Evolutionary conservation across 1,140 invertebrate species (phyloP), one percentile per base, ranked within the genome.

Genomic region (Panagrolaimus sp.): DNA sequence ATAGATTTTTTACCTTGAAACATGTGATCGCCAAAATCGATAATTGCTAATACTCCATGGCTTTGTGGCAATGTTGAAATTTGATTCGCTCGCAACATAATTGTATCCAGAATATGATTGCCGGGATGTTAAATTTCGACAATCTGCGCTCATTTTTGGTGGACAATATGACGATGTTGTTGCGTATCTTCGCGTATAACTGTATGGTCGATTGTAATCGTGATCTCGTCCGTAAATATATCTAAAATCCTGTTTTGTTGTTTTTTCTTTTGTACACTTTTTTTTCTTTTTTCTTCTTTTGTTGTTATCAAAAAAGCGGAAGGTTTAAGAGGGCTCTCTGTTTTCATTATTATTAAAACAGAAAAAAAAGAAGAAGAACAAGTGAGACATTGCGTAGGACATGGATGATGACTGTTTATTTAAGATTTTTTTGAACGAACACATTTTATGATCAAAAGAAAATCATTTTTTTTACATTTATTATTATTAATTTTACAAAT

Each of bases 21-120:
- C 64, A 47, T 77, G 77, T 44, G 75, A 67, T 43, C 77, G 69
- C 17, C 76, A 44, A 43, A 68, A 63, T 52, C 75, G 58, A 55
- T 79, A 79, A 28, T 73, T 77, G 63, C 69, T 76, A 32, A 76
- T 43, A 12, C 77, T 79, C 76, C 77, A 79, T 8, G 76, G 76
- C 58, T 77, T 79, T 24, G 70, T 52, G 12, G 76, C 69, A 24
- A 77, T 10, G 48, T 79, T 74, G 65, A 70, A 77, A 38, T 48
- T 72, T 32, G 78, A 63, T 58, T 72, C 76, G 24, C 75, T 68
- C n/a, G 70, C 77, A 32, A 77, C 68, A 63, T 77, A 79, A 63
- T 76, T 79, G 47, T 77, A 77, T 0, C 76, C 76, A 1, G 76
- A 72, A 66, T 77, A 77, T n/a, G 73, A 69, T 12, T 75, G 65